Evolutionary conservation across 2,113 vertebrate genomes (phyloP).

Genomic region (Todiramphus saurophagus): DNA sequence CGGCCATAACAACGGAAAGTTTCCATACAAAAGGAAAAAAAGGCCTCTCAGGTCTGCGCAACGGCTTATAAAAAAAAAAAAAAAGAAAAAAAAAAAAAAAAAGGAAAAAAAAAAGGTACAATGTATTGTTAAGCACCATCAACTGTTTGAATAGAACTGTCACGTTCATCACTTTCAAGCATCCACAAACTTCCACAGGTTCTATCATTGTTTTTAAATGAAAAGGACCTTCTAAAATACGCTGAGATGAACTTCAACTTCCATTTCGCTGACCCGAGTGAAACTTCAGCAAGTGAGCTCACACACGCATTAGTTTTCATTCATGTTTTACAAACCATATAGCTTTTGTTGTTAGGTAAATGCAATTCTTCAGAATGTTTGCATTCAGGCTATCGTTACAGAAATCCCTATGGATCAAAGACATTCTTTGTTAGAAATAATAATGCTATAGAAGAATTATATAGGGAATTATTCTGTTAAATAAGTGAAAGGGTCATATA

Average conservation of each 20-base stretch:
- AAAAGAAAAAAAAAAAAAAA: not conserved
- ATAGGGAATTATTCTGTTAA: not conserved
- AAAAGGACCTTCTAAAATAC: slow-evolving; percentile 61
- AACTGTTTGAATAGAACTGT: slow-evolving; percentile 55
- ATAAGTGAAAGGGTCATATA: not conserved
- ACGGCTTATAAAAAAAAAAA: slow-evolving; percentile 10
- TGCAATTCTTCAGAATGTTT: slow-evolving; percentile 42
- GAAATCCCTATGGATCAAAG: slow-evolving; percentile 56
- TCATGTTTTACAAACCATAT: slow-evolving; percentile 22
- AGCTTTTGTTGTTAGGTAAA: slow-evolving; percentile 12
- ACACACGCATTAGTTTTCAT: slow-evolving; percentile 7
- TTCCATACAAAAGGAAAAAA: slow-evolving; percentile 53
- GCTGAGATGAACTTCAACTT: slow-evolving; percentile 60
- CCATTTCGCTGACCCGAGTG: slow-evolving; percentile 41
- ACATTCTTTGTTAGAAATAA: not conserved
- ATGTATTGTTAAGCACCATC: slow-evolving; percentile 45
- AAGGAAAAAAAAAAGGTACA: slow-evolving; percentile 41
- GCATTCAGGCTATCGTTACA: slow-evolving; percentile 5
- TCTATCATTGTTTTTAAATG: slow-evolving; percentile 69
- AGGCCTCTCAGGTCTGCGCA: slow-evolving; percentile 18
- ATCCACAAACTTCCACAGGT: slow-evolving; percentile 72
- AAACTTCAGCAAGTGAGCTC: slow-evolving; percentile 60
- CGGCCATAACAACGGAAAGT: not conserved
- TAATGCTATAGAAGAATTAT: not conserved
- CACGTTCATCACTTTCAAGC: slow-evolving; percentile 55